Evolutionary conservation across 2,113 vertebrate species (phyloP).

Genomic region (Sebastes fasciatus): DNA sequence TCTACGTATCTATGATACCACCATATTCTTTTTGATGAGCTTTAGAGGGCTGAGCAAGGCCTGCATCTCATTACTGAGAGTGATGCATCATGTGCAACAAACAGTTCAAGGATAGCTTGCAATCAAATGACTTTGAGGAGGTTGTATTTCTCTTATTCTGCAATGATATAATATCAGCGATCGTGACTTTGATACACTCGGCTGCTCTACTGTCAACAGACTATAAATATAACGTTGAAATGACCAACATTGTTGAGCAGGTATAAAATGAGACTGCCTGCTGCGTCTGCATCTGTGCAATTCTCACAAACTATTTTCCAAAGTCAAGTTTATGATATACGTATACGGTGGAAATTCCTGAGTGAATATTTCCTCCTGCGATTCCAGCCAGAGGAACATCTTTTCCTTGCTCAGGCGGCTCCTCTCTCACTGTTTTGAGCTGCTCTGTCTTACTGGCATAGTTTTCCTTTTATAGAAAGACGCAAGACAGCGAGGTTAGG

Average conservation of each 20-base stretch:
- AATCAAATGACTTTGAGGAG: no score
- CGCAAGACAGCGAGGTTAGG: slow-evolving; percentile 29
- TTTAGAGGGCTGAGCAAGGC: neutral
- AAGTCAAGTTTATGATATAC: neutral
- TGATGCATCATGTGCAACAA: neutral
- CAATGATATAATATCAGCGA: neutral
- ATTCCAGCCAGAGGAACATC: slow-evolving; percentile 35
- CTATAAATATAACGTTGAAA: neutral
- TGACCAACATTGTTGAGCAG: neutral
- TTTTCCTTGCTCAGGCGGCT: slow-evolving; percentile 7
- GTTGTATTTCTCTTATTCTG: neutral
- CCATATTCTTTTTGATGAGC: neutral
- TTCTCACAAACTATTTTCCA: neutral
- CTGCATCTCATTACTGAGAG: neutral
- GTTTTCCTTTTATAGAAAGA: slow-evolving; percentile 82
- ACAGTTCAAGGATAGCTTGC: no score
- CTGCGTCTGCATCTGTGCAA: neutral
- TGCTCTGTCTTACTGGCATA: slow-evolving; percentile 58
- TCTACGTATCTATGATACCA: no score
- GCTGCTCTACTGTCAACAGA: neutral
- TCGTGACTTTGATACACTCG: neutral
- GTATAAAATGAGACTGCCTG: neutral
- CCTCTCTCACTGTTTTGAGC: slow-evolving; percentile 28
- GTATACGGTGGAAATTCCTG: slow-evolving; percentile 4
- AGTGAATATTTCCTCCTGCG: slow-evolving; percentile 33